phyloP scores from a whole-genome alignment of 2,888 invertebrate genomes.

The Tetranychus truncatus region DNA sequence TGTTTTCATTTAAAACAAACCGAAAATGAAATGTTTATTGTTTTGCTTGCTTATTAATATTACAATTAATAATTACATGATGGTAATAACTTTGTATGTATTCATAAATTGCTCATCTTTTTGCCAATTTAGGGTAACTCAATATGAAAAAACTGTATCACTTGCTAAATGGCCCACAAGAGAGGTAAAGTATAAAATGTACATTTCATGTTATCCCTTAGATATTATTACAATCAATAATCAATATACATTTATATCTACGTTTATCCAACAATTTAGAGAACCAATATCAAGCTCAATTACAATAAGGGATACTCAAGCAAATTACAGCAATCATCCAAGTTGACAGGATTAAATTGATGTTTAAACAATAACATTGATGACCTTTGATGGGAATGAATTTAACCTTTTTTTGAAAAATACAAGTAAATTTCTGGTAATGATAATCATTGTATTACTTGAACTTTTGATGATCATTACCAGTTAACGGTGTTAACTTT shows the following conservation, averaged over 20 bases:
- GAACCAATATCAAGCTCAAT: not conserved
- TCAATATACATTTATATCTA: not conserved
- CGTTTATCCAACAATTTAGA: not conserved
- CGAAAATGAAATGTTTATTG: not conserved
- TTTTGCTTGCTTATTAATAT: not conserved
- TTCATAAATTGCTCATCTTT: too few species aligned
- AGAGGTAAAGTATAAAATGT: constrained; percentile 14
- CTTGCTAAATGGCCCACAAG: constrained; percentile 23
- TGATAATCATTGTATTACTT: too few species aligned
- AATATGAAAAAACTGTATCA: constrained; percentile 24
- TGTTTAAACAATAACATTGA: too few species aligned
- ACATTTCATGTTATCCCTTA: not conserved
- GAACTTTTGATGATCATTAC: too few species aligned
- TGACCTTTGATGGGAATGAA: too few species aligned
- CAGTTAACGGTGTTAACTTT: too few species aligned
- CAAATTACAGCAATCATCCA: too few species aligned
- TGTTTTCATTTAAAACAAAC: too few species aligned
- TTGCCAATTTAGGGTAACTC: constrained; percentile 15
- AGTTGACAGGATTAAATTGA: too few species aligned
- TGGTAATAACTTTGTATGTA: not conserved
- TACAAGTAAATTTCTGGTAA: too few species aligned
- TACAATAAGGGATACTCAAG: too few species aligned
- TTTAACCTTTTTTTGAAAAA: too few species aligned
- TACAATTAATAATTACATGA: not conserved
- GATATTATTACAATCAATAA: not conserved